Percentiles rank a stretch among this genome's conserved stretches.
Conservation (phyloP, 2,797 vertebrate species). For the Okamejei kenojei region DNA sequence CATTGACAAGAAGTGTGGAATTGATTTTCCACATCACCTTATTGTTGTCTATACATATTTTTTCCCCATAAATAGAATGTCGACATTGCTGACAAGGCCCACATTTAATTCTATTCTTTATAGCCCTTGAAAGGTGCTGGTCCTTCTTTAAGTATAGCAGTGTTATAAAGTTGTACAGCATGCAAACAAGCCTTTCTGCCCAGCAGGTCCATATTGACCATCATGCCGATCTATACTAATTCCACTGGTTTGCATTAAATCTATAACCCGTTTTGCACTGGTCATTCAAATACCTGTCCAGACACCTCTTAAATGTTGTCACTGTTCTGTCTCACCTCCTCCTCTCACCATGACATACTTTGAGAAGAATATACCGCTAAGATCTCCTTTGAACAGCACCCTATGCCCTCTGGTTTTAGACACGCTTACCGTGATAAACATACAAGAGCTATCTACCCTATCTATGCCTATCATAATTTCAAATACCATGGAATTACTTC, state of each 20-base stretch:
- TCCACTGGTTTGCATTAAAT: background rate
- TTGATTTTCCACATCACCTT: background rate
- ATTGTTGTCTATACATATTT: background rate
- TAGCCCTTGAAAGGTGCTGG: too few relatives aligned
- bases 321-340: background rate
- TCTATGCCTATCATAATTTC: too few relatives aligned
- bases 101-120: too few relatives aligned
- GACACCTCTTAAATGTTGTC: background rate
- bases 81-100: too few relatives aligned
- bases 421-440: too few relatives aligned
- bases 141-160: too few relatives aligned
- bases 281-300: background rate
- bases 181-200: background rate
- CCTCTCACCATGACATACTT: background rate
- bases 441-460: too few relatives aligned
- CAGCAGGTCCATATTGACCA: too few relatives aligned
- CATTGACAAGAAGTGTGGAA: background rate
- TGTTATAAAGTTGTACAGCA: background rate
- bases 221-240: background rate
- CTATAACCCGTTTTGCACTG: background rate
- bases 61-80: too few relatives aligned
- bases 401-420: too few relatives aligned
- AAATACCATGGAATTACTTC: too few relatives aligned
- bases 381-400: too few relatives aligned
- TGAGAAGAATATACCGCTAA: background rate